Conservation (phyloP, 2,113 vertebrate species). For the Petroica traversi region DNA sequence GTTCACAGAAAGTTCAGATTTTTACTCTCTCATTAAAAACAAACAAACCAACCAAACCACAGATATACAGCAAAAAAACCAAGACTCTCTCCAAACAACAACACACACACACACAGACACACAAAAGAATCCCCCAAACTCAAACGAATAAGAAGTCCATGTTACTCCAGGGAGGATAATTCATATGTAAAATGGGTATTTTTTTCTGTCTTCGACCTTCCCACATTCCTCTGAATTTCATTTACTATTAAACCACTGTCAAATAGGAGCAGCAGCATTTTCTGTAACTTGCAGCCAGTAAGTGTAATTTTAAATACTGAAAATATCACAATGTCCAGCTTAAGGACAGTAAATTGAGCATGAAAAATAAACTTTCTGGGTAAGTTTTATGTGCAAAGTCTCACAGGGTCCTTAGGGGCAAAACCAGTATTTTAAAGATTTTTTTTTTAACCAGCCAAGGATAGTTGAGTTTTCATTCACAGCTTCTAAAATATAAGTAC, state of each 20-base stretch:
- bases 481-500: background rate
- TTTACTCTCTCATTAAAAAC: background rate
- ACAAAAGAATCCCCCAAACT: background rate
- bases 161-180: background rate
- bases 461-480: conserved; percentile 2
- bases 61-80: background rate
- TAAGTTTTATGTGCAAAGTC: background rate
- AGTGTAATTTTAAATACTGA: background rate
- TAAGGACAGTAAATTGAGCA: background rate
- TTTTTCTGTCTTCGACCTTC: background rate
- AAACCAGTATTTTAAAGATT: background rate
- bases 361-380: background rate
- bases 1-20: background rate
- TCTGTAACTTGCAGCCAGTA: background rate
- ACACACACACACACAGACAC: background rate
- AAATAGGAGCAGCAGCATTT: background rate
- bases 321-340: background rate
- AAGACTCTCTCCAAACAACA: background rate
- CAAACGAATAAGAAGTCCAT: background rate
- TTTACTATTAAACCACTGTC: background rate
- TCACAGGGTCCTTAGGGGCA: background rate
- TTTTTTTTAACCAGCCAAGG: background rate
- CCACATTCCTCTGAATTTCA: background rate
- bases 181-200: background rate
- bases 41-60: background rate